Evolutionary conservation across 2,888 invertebrate species (phyloP).

Genomic region (Micoletzkya japonica): DNA sequence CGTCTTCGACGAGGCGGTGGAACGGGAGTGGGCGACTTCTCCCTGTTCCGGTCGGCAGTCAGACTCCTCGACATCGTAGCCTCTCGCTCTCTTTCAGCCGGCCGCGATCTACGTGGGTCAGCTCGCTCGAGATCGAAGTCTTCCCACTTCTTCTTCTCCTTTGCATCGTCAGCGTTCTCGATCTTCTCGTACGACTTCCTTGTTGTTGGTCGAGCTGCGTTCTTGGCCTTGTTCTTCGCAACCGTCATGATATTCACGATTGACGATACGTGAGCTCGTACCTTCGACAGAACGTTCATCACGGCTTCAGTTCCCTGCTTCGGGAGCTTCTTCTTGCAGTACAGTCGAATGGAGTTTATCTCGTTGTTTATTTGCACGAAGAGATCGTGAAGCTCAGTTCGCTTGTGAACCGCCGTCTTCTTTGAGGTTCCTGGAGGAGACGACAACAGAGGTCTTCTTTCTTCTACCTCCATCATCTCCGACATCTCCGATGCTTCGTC

Average conservation of each 20-base stretch:
- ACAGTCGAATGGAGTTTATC: conserved; percentile 53
- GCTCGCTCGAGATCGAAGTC: conserved; percentile 3
- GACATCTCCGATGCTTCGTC: conserved; percentile 31
- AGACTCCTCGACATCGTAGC: conserved; percentile 3
- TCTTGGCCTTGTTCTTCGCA: conserved; percentile 30
- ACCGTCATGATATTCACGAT: conserved; percentile 40
- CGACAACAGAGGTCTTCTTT: conserved; percentile 25
- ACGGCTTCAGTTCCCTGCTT: conserved; percentile 55
- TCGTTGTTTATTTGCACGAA: conserved; percentile 57
- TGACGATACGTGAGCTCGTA: conserved; percentile 42
- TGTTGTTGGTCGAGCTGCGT: conserved; percentile 13
- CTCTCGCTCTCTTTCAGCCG: not conserved
- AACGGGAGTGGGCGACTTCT: conserved; percentile 15
- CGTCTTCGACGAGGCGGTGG: conserved; percentile 26
- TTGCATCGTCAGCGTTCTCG: not conserved
- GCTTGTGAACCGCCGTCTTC: conserved; percentile 5
- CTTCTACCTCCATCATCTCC: conserved; percentile 7
- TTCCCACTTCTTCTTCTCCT: conserved; percentile 2
- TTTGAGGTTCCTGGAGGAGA: not conserved
- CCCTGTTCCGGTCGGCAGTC: not conserved
- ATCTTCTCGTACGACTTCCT: conserved; percentile 33
- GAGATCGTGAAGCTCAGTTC: conserved; percentile 48
- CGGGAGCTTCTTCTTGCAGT: conserved; percentile 52
- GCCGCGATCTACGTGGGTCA: not conserved
- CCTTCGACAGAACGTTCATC: conserved; percentile 48